These are phyloP conservation scores for Vidua macroura DNA, from an alignment of 2,113 vertebrate species.

Conservation along the genomic window DNA sequence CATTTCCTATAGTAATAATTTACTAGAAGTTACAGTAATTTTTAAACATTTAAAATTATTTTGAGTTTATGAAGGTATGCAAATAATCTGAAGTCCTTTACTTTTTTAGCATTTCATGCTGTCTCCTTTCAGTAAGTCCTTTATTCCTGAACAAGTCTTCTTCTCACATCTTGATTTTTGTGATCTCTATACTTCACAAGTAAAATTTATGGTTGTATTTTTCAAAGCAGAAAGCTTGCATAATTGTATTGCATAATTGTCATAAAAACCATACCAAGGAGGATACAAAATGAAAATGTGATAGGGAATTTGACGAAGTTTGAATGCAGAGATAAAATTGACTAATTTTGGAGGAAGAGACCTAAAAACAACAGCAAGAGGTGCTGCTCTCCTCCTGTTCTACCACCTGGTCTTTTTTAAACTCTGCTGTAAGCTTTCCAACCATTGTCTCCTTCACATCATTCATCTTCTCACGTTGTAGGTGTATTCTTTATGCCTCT, in stretches of 20 bases:
- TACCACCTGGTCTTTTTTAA: not conserved
- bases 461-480: conserved; percentile 12
- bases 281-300: not conserved
- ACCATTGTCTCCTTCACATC: not conserved
- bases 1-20: not conserved
- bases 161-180: conserved; percentile 39
- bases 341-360: not conserved
- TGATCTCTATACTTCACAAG: conserved; percentile 36
- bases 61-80: not conserved
- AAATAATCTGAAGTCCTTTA: conserved; percentile 63
- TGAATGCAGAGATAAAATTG: conserved; percentile 32
- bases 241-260: not conserved
- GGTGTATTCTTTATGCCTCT: conserved; percentile 40
- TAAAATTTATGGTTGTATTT: conserved; percentile 47
- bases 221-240: conserved; percentile 64
- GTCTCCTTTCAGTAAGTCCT: conserved; percentile 59
- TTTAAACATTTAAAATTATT: not conserved
- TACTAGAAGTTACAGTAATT: not conserved
- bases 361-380: not conserved
- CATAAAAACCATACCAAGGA: not conserved
- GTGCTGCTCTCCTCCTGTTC: not conserved
- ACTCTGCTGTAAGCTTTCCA: conserved; percentile 59
- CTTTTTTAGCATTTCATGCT: conserved; percentile 61
- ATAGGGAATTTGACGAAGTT: conserved; percentile 21
- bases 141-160: conserved; percentile 54